Base-by-base conservation (phyloP, 2,797 vertebrate species). In the Emys orbicularis region DNA sequence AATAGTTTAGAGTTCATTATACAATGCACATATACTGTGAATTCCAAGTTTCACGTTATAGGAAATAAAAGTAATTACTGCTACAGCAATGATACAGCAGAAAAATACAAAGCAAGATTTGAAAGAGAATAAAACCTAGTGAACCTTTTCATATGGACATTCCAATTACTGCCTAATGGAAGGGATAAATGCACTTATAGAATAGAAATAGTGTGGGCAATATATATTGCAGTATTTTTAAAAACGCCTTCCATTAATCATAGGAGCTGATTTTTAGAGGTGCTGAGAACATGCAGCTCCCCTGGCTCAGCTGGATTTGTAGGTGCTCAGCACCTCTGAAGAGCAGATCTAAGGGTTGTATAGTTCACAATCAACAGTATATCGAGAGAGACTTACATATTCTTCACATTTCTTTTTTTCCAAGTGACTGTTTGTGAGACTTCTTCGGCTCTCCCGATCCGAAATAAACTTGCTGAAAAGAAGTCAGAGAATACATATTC, bases 401-500 rank as follows among this genome's bases (percentile, higher is more conserved):
- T 98, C 98, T 90, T 98, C 98, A 0, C 98, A 98, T 95, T 98
- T 98, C 97, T 98, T 98, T 97, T 98, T 98, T 94, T 98, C 98
- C 96, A 98, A 92, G 87, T 98, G 98, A 90, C 98, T 98, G 96
- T 98, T 98, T 19, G 98, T 98, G 85, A 98, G 98, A 92, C 98
- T 98, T 97, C 98, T 97, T 97, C 98, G 98, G 94, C 98, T 98
- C 97, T 99, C 98, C 12, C 98, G 98, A 72, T 98, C 98, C 18
- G 98, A 98, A 97, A 98, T 98, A 97, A 98, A 98, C 83, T 98
- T 98, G 96, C 98, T 98, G 97, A 90, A 97, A 98, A 98, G 90
- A 97, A 95, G 90, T 88, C n/a, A 97, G 79, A 92, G 65, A 88
- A 97, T 89, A 96, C 92, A 92, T 94, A 98, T 94, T 84, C 29